Evolutionary conservation across 1,140 invertebrate genomes (phyloP).

Genomic region (Watersipora subatra): DNA sequence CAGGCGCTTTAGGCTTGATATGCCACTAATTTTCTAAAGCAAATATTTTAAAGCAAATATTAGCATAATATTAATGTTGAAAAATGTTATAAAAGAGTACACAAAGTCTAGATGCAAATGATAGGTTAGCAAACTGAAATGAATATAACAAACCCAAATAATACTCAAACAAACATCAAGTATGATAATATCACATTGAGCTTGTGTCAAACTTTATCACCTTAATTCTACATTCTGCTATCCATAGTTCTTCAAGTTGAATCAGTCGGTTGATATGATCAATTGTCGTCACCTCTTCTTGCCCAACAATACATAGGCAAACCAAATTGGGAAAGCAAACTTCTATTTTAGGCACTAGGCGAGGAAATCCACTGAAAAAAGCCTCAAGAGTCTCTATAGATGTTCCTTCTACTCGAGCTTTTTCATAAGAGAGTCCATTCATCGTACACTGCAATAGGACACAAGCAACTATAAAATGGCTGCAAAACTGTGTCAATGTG

Average conservation of each 20-base stretch:
- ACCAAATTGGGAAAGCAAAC: constrained; percentile 29
- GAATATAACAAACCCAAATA: too few species aligned
- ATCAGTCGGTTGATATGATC: constrained; percentile 18
- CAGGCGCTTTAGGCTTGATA: constrained; percentile 19
- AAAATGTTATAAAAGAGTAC: neutral
- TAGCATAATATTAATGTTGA: neutral
- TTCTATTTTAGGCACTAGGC: constrained; percentile 22
- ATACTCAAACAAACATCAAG: too few species aligned
- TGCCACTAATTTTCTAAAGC: constrained; percentile 31
- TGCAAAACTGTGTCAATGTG: too few species aligned
- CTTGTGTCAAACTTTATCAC: constrained; percentile 13
- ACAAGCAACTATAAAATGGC: neutral
- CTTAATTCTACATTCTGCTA: constrained; percentile 30
- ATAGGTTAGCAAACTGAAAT: neutral
- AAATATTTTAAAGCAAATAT: neutral
- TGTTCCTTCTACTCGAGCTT: constrained; percentile 19
- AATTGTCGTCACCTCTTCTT: constrained; percentile 20
- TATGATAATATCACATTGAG: too few species aligned
- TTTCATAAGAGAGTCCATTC: constrained; percentile 29
- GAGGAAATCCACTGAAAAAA: constrained; percentile 34
- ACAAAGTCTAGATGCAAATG: neutral
- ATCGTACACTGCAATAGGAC: constrained; percentile 21
- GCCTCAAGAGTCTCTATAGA: constrained; percentile 23
- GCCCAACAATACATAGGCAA: constrained; percentile 25
- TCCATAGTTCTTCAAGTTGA: constrained; percentile 30